Percentiles rank a stretch among this genome's conserved stretches.
Evolutionary conservation across 1,140 invertebrate genomes (phyloP).

Genomic region (Drosophila tropicalis): DNA sequence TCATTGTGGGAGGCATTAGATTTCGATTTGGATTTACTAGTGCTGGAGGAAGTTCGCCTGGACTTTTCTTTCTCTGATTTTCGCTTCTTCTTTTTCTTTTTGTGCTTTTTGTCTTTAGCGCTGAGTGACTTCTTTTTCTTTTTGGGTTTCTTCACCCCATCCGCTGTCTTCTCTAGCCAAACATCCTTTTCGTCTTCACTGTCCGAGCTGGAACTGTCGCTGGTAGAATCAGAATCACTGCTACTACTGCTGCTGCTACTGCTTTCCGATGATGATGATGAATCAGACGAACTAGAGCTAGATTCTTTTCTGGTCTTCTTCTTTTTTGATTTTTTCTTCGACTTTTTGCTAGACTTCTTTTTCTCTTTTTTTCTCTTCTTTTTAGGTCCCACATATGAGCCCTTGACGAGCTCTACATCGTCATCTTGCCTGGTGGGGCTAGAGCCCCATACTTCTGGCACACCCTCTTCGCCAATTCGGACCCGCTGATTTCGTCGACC

Average conservation of each 20-base stretch:
- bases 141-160: conserved; percentile 79
- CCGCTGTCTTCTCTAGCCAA: conserved; percentile 74
- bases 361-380: conserved; percentile 84
- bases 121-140: conserved; percentile 79
- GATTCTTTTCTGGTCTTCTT: conserved; percentile 82
- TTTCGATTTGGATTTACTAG: conserved; percentile 51
- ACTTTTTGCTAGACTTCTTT: conserved; percentile 85
- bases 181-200: conserved; percentile 50
- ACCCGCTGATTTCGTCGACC: conserved; percentile 88
- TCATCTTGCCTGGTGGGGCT: conserved; percentile 86
- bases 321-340: conserved; percentile 84
- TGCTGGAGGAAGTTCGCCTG: conserved; percentile 36
- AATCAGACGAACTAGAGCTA: conserved; percentile 67
- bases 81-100: conserved; percentile 87
- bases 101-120: conserved; percentile 82
- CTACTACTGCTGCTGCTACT: conserved; percentile 44
- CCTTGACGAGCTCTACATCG: conserved; percentile 70
- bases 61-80: conserved; percentile 69
- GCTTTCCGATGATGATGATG: conserved; percentile 48
- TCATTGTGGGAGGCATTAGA: conserved; percentile 84
- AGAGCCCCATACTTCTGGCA: conserved; percentile 88
- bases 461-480: conserved; percentile 88
- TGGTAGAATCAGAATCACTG: conserved; percentile 50
- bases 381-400: conserved; percentile 84
- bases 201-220: conserved; percentile 42